These are phyloP conservation scores for Campoletis raptor DNA, from an alignment of 2,888 invertebrate genomes.

Conservation along the genomic window DNA sequence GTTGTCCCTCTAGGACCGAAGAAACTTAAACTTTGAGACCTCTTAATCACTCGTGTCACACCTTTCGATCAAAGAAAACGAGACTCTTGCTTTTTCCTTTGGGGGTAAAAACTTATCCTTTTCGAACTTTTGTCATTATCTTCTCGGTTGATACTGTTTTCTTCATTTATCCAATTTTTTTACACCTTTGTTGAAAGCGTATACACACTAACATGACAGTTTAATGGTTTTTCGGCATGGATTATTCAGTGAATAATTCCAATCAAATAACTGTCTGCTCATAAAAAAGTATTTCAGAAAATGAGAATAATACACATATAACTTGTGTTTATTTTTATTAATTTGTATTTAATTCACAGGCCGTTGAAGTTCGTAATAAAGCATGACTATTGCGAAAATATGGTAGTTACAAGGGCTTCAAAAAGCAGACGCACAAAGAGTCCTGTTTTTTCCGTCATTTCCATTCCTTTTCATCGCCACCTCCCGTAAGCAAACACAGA, in stretches of 20 bases:
- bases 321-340: too few relatives aligned
- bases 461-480: constrained; percentile 28
- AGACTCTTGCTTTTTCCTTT: constrained; percentile 72
- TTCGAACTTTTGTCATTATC: constrained; percentile 64
- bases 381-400: neutral
- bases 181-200: neutral
- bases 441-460: neutral
- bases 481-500: constrained; percentile 41
- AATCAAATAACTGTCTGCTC: neutral
- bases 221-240: neutral
- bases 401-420: neutral
- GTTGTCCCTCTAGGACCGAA: constrained; percentile 37
- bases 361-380: constrained; percentile 10
- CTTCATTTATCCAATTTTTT: constrained; percentile 19
- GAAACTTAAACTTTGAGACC: constrained; percentile 78
- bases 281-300: neutral
- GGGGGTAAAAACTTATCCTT: constrained; percentile 14
- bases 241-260: neutral
- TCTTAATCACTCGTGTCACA: constrained; percentile 82
- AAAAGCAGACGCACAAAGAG: constrained; percentile 6
- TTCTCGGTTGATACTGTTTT: constrained; percentile 41
- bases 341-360: neutral
- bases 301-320: neutral
- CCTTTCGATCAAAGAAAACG: constrained; percentile 77
- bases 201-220: neutral